phyloP scores from a whole-genome alignment of 2,888 invertebrate species.

The Pandemis cinnamomeana region DNA sequence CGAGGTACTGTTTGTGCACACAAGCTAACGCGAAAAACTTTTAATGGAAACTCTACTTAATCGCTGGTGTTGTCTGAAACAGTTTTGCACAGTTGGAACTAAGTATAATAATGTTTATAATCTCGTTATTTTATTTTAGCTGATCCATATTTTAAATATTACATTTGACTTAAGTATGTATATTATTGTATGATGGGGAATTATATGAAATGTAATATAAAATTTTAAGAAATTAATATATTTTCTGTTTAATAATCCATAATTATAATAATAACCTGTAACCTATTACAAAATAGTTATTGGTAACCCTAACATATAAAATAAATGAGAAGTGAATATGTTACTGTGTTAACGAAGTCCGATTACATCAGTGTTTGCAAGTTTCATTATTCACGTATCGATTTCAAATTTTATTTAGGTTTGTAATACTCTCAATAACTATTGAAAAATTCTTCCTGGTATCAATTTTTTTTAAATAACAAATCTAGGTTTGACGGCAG shows the following conservation, averaged over 20 bases:
- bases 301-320: too few relatives aligned
- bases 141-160: background rate
- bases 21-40: constrained; percentile 22
- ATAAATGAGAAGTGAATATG: too few relatives aligned
- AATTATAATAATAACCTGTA: too few relatives aligned
- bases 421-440: background rate
- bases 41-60: constrained; percentile 26
- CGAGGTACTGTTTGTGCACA: background rate
- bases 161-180: background rate
- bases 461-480: background rate
- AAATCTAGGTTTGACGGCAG: background rate
- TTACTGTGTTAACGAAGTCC: too few relatives aligned
- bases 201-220: background rate
- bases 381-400: background rate
- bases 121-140: background rate
- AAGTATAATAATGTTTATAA: background rate
- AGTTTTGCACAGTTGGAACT: constrained; percentile 4
- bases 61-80: background rate
- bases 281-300: too few relatives aligned
- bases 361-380: too few relatives aligned
- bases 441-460: background rate
- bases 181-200: background rate
- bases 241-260: too few relatives aligned
- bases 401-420: background rate
- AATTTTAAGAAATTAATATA: too few relatives aligned